Percentiles rank a stretch among this genome's conserved stretches.
Conservation (phyloP, 2,113 vertebrate species). For the Oreocharis arfaki region DNA sequence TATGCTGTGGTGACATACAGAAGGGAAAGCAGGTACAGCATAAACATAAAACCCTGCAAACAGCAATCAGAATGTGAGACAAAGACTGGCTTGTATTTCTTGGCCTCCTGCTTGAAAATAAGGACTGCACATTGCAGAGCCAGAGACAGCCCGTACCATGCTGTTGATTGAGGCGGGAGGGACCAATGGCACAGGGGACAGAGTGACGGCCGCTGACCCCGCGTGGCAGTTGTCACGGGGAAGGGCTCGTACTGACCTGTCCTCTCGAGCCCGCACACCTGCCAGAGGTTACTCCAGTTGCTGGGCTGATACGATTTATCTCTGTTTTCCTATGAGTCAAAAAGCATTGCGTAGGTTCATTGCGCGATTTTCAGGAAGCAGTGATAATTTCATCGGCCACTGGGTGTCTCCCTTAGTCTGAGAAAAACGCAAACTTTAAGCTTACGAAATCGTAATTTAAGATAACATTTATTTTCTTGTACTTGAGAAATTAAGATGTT, state of each 20-base stretch:
- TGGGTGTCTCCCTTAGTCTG: not conserved
- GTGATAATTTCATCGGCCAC: not conserved
- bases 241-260: not conserved
- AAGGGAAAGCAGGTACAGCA: not conserved
- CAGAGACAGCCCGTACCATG: rapidly evolving
- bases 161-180: not conserved
- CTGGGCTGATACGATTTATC: rapidly evolving
- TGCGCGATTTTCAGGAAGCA: not conserved
- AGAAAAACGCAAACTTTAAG: not conserved
- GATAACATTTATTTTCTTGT: rapidly evolving
- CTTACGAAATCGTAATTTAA: rapidly evolving
- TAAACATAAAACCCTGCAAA: not conserved
- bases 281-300: not conserved
- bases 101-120: not conserved
- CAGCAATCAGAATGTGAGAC: not conserved
- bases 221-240: rapidly evolving
- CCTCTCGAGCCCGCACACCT: rapidly evolving
- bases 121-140: not conserved
- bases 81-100: not conserved
- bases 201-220: not conserved
- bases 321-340: not conserved
- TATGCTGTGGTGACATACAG: rapidly evolving
- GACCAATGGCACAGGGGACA: rapidly evolving
- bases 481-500: not conserved
- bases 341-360: rapidly evolving